Conservation (phyloP, 2,113 vertebrate genomes). For the Pampusana beccarii region DNA sequence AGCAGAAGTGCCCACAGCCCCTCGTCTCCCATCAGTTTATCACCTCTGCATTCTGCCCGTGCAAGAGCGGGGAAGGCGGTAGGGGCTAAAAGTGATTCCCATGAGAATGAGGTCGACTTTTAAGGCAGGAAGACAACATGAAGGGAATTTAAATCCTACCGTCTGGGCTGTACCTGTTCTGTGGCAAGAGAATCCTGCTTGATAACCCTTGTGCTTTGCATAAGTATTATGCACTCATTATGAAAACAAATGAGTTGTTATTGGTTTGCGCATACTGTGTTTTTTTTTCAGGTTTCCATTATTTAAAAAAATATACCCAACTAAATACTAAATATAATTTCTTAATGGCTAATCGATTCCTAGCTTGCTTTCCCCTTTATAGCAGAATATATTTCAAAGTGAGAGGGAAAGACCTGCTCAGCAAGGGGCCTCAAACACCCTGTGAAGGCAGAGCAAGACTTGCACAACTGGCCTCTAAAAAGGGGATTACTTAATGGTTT, state of each 20-base stretch:
- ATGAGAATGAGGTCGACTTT: background rate
- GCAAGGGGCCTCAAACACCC: background rate
- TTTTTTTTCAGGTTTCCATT: background rate
- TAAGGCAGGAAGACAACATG: background rate
- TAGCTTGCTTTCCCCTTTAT: background rate
- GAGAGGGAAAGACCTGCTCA: background rate
- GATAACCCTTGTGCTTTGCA: slow-evolving; percentile 54
- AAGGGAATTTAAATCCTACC: background rate
- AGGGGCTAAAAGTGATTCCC: slow-evolving; percentile 7
- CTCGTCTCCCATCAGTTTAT: background rate
- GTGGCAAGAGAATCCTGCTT: slow-evolving; percentile 43
- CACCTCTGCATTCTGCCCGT: background rate
- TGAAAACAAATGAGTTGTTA: slow-evolving; percentile 9
- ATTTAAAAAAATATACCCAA: too few species aligned
- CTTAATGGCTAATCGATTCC: background rate
- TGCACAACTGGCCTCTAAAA: background rate
- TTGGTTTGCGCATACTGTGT: background rate
- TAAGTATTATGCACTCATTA: background rate
- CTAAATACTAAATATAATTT: background rate
- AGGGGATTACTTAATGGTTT: background rate
- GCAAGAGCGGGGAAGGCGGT: background rate
- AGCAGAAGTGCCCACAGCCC: background rate
- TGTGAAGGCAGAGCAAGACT: background rate
- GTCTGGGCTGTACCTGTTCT: slow-evolving; percentile 35
- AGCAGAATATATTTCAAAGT: background rate